phyloP scores from a whole-genome alignment of 2,888 invertebrate genomes.

The Marronus borbonicus region DNA sequence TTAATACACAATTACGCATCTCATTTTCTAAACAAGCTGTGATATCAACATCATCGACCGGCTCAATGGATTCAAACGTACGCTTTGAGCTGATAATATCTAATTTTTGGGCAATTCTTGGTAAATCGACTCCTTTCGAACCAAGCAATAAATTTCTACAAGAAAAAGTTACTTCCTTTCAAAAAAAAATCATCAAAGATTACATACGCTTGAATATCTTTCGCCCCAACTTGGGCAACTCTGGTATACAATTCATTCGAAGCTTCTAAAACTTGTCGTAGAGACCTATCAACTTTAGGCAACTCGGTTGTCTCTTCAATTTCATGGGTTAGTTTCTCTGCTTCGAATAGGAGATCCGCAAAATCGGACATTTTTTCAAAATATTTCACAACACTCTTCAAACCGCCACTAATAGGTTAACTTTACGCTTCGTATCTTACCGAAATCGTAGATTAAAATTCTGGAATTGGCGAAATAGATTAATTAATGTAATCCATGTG shows the following conservation, averaged over 20 bases:
- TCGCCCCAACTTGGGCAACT: constrained; percentile 88
- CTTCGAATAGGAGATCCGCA: constrained; percentile 90
- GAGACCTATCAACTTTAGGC: constrained; percentile 89
- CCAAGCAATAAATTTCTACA: constrained; percentile 89
- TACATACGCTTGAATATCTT: constrained; percentile 92
- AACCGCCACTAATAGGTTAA: background rate
- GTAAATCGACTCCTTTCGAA: constrained; percentile 92
- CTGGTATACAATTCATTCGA: constrained; percentile 91
- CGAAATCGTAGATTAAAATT: background rate
- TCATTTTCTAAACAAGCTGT: constrained; percentile 93
- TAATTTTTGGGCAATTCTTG: constrained; percentile 92
- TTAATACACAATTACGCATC: constrained; percentile 92
- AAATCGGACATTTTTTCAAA: constrained; percentile 79
- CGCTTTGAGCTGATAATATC: constrained; percentile 89
- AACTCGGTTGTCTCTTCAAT: constrained; percentile 89
- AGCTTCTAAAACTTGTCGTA: constrained; percentile 93
- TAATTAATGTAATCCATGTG: background rate
- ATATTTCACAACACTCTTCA: background rate
- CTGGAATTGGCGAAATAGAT: background rate
- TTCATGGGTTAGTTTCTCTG: constrained; percentile 92
- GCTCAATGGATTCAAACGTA: constrained; percentile 92
- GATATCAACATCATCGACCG: constrained; percentile 92
- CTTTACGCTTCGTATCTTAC: background rate
- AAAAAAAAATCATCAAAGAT: background rate
- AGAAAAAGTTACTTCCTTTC: background rate